Evolutionary conservation across 2,113 vertebrate genomes (phyloP), one percentile per base, ranked within the genome.

Genomic region (Xiphophorus maculatus): DNA sequence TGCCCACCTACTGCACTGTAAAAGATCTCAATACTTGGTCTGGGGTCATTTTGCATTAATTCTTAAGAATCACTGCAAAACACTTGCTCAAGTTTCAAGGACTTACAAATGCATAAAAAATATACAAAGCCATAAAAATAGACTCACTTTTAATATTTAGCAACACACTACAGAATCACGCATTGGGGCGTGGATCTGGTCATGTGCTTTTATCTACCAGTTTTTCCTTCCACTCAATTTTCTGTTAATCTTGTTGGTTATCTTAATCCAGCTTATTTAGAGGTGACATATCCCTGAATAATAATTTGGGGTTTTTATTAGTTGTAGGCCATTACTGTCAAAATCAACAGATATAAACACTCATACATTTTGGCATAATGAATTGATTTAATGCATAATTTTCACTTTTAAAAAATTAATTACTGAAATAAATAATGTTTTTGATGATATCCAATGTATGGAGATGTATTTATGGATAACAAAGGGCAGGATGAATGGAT

Each of bases 391-490:
- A 42, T 14, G 13, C 13, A 42, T 14, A 4, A 42, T 42, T 48
- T 48, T 48, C 44, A 48, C 44, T 48, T 48, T 48, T 48, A 17
- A 19, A 48, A 37, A 54, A n/a, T 11, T 2, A 58, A 58, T n/a
- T 58, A 58, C 51, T n/a, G 25, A 58, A 58, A 58, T 58, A 58
- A 58, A n/a, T 58, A 0, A 22, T 9, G 25, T 11, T n/a, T 58
- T 58, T n/a, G 7, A 58, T n/a, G 22, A 58, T n/a, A n/a, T 58
- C 25, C 2, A 58, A 58, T 9, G 17, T n/a, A 58, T 2, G 9
- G 51, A n/a, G 51, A 58, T 25, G 51, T 10, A 10, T 25, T 25
- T 58, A 7, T 86, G 79, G 69, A 81, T 37, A 79, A 87, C 65
- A 78, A 54, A 63, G 67, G 51, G 35, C 51, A 30, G 69, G 17